Percentiles rank a stretch among this genome's conserved stretches.
phyloP scores from a whole-genome alignment of 1,140 invertebrate genomes.

The Penaeus japonicus region DNA sequence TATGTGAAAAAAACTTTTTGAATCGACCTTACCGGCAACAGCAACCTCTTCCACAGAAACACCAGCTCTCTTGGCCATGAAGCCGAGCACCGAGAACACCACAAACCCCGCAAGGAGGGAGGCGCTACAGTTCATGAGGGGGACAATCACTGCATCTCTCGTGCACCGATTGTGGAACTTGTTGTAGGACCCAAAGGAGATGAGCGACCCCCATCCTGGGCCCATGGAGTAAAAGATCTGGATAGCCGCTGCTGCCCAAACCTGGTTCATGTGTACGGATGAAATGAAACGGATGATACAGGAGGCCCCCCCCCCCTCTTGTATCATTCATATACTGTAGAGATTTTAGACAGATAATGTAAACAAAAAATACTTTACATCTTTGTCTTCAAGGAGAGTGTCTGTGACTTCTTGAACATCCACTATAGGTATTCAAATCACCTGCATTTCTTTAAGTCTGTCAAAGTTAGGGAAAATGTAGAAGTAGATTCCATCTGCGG shows the following conservation, averaged over 20 bases:
- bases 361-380: no score
- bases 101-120: slow-evolving; percentile 60
- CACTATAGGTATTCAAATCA: slow-evolving; percentile 25
- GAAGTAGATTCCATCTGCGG: slow-evolving; percentile 52
- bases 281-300: not conserved
- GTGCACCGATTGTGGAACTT: slow-evolving; percentile 64
- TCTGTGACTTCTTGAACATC: not conserved
- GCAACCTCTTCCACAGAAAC: slow-evolving; percentile 48
- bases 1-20: no score
- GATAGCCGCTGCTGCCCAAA: slow-evolving; percentile 84
- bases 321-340: not conserved
- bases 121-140: slow-evolving; percentile 57
- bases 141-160: slow-evolving; percentile 55
- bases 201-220: slow-evolving; percentile 83
- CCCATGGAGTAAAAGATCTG: slow-evolving; percentile 88
- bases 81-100: slow-evolving; percentile 69
- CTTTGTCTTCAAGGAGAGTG: not conserved
- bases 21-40: slow-evolving; percentile 43
- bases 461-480: slow-evolving; percentile 56
- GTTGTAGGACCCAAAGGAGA: slow-evolving; percentile 81
- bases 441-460: slow-evolving; percentile 68
- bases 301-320: no score
- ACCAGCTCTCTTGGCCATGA: slow-evolving; percentile 76
- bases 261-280: not conserved
- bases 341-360: not conserved